Conservation (phyloP, 2,797 vertebrate genomes). For the Periophthalmus magnuspinnatus region DNA sequence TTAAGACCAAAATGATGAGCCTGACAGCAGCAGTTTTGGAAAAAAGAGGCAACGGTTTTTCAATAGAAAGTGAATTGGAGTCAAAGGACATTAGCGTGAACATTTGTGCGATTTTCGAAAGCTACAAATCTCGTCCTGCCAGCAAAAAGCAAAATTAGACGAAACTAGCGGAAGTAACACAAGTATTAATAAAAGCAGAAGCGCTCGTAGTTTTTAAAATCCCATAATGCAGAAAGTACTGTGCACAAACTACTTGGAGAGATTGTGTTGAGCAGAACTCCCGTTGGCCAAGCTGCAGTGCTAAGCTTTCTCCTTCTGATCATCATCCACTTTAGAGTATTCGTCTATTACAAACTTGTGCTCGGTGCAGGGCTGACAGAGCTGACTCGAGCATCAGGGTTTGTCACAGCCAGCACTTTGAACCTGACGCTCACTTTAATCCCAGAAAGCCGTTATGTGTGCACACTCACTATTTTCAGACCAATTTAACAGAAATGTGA, state of each 20-base stretch:
- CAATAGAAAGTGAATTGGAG: too few relatives aligned
- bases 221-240: background rate
- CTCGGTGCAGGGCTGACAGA: conserved; percentile 39
- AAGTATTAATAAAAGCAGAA: background rate
- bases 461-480: conserved; percentile 12
- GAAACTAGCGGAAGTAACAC: background rate
- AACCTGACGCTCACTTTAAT: conserved; percentile 49
- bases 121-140: background rate
- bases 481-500: background rate
- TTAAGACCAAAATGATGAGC: too few relatives aligned
- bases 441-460: conserved; percentile 42
- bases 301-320: too few relatives aligned
- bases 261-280: background rate
- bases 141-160: background rate
- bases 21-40: too few relatives aligned
- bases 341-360: conserved; percentile 39
- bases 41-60: too few relatives aligned
- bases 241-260: too few relatives aligned
- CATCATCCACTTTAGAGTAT: conserved; percentile 8
- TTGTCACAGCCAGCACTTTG: conserved; percentile 40
- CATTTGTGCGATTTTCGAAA: background rate
- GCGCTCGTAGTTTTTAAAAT: background rate
- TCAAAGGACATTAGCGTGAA: too few relatives aligned
- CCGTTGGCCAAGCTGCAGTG: background rate
- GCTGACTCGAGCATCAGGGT: conserved; percentile 42